phyloP scores from a whole-genome alignment of 2,797 vertebrate species.

The Phataginus tetradactyla region DNA sequence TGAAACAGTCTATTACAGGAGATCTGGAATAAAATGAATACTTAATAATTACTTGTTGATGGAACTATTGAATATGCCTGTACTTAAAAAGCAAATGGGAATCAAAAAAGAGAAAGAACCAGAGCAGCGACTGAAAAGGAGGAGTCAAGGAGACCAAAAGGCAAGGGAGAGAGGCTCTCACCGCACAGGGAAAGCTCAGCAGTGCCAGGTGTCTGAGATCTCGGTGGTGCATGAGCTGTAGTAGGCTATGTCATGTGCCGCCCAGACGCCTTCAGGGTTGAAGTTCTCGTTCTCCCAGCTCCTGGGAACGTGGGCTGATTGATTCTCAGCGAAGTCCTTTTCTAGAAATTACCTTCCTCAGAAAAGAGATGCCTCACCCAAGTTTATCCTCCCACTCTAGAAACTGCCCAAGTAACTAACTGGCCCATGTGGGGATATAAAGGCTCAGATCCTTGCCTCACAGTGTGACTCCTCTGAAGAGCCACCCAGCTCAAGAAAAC shows the following conservation, averaged over 20 bases:
- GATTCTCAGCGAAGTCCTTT: not conserved
- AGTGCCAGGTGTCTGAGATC: not conserved
- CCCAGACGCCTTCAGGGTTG: not conserved
- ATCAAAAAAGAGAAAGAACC: not conserved
- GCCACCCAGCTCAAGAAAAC: rapidly evolving
- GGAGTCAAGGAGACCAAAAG: not conserved
- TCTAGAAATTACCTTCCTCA: not conserved
- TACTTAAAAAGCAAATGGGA: not conserved
- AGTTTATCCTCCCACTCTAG: not conserved
- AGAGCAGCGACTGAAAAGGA: not conserved
- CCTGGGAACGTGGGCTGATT: not conserved
- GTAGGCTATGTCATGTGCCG: rapidly evolving
- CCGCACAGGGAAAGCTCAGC: not conserved
- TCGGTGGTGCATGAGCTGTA: not conserved
- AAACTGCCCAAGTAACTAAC: not conserved
- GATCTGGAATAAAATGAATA: not conserved
- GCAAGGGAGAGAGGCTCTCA: not conserved
- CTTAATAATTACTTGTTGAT: not conserved
- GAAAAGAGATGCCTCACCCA: not conserved
- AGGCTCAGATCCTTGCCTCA: not conserved
- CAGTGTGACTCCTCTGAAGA: not conserved
- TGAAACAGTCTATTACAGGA: not conserved
- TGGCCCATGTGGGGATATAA: not conserved
- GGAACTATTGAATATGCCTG: not conserved
- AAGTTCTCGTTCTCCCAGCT: not conserved